Conservation (phyloP, 2,113 vertebrate species). For the Indicator indicator region DNA sequence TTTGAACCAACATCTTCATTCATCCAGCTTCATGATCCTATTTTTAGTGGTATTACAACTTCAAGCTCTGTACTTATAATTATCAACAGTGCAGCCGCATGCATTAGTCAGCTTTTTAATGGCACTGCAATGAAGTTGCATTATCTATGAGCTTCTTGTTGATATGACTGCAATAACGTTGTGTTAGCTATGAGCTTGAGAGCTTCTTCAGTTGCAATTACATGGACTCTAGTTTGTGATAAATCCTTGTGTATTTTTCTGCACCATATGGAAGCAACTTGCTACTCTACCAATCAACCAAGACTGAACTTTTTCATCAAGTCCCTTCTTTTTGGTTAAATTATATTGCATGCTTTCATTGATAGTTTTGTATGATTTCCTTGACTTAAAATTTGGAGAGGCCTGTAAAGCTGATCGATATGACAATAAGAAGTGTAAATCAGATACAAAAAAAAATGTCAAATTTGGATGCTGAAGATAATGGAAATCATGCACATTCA, state of each 20-base stretch:
- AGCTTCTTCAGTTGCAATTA: background rate
- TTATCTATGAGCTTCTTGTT: background rate
- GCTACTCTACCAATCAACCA: background rate
- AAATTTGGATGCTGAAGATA: background rate
- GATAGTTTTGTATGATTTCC: background rate
- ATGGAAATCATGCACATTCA: background rate
- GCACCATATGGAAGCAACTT: background rate
- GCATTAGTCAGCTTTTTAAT: constrained; percentile 14
- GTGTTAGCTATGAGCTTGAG: background rate
- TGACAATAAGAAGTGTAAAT: background rate
- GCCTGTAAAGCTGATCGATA: background rate
- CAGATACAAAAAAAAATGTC: background rate
- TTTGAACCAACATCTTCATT: background rate
- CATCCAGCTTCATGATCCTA: background rate
- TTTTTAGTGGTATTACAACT: background rate
- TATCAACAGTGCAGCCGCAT: background rate
- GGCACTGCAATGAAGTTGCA: background rate
- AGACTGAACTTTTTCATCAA: background rate
- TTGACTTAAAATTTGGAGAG: background rate
- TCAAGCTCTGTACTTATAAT: background rate
- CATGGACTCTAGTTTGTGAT: background rate
- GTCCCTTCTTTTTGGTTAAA: background rate
- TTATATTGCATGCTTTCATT: background rate
- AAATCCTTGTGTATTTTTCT: background rate
- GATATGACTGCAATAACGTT: background rate